phyloP scores from a whole-genome alignment of 2,888 invertebrate species.

The Lasioglossum morio region DNA sequence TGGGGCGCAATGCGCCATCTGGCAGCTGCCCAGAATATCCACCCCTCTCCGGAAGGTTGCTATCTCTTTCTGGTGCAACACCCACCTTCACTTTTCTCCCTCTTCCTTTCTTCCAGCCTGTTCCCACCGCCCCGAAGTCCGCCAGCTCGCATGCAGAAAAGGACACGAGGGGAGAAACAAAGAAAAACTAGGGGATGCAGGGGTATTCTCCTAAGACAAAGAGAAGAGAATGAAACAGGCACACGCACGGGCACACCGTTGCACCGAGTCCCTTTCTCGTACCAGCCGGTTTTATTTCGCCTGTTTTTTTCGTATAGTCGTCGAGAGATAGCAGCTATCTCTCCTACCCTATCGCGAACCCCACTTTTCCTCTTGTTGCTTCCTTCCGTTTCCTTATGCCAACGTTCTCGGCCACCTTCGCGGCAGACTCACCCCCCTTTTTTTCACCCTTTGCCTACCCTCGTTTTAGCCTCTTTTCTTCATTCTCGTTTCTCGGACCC shows the following conservation, averaged over 20 bases:
- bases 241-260: constrained; percentile 15
- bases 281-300: constrained; percentile 7
- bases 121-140: neutral
- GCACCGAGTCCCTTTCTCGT: neutral
- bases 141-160: constrained; percentile 26
- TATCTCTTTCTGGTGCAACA: constrained; percentile 40
- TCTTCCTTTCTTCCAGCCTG: constrained; percentile 9
- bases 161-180: constrained; percentile 11
- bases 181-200: constrained; percentile 21
- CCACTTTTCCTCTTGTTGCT: constrained; percentile 2
- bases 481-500: neutral
- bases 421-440: neutral
- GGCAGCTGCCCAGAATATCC: constrained; percentile 76
- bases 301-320: constrained; percentile 25
- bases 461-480: neutral
- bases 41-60: constrained; percentile 36
- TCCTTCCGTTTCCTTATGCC: constrained; percentile 27
- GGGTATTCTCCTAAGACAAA: constrained; percentile 50
- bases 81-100: constrained; percentile 41
- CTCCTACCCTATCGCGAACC: constrained; percentile 10
- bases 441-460: neutral
- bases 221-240: constrained; percentile 39
- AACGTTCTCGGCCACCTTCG: constrained; percentile 19
- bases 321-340: constrained; percentile 17
- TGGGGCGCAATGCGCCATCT: constrained; percentile 77